Percentiles rank a stretch among this genome's conserved stretches.
Evolutionary conservation across 2,888 invertebrate species (phyloP).

Genomic region (Lymantria dispar): DNA sequence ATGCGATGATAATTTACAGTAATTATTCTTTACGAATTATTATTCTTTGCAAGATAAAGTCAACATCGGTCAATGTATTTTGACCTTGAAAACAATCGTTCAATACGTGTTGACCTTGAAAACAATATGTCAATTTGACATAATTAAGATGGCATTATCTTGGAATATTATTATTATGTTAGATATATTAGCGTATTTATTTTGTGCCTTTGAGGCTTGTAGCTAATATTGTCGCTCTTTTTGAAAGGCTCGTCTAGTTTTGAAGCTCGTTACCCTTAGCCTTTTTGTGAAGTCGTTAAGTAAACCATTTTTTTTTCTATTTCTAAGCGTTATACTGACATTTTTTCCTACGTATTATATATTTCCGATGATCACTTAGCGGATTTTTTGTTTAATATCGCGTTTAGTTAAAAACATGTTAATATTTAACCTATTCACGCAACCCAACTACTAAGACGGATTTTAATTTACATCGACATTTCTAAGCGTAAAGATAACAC

Average conservation of each 20-base stretch:
- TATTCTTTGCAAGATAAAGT: not conserved
- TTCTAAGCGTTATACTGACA: not conserved
- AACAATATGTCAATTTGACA: not conserved
- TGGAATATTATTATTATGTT: not conserved
- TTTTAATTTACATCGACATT: not conserved
- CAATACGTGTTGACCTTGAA: no score
- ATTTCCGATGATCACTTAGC: not conserved
- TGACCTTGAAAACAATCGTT: no score
- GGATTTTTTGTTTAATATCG: not conserved
- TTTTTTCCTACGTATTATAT: not conserved
- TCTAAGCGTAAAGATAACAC: not conserved
- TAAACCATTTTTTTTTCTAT: not conserved
- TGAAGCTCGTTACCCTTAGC: not conserved
- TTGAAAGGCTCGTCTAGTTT: not conserved
- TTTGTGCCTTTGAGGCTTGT: not conserved
- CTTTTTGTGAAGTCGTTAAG: not conserved
- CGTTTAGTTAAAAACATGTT: slow-evolving; percentile 1
- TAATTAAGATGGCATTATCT: not conserved
- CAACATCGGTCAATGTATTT: not conserved
- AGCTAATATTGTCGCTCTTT: not conserved
- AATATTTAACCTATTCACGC: slow-evolving; percentile 29
- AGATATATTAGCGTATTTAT: not conserved
- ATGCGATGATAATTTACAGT: not conserved
- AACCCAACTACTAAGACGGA: slow-evolving; percentile 26
- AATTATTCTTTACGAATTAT: not conserved